Base-by-base conservation (phyloP, 2,113 vertebrate genomes). In the Prolemur simus region DNA sequence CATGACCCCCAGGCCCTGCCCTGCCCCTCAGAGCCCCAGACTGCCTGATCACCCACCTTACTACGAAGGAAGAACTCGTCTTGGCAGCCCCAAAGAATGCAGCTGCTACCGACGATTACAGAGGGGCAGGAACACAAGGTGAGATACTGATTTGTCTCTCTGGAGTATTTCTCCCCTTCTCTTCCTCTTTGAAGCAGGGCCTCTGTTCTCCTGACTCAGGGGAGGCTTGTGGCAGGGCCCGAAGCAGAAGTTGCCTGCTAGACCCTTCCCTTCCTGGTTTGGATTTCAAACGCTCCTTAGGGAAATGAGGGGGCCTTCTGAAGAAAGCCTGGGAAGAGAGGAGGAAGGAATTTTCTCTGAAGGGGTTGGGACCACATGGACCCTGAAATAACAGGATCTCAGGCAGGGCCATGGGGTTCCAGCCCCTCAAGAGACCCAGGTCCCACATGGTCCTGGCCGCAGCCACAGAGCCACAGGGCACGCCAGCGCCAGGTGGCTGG, bases 331-430 rank as follows among this genome's bases (percentile, higher is more conserved):
- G 12, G 21, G 76, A 71, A 89, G 32, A 86, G 18, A 54, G 45
- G n/a, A 49, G 4, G 27, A 63, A 87, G 52, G 77, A 63, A 47
- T 56, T 27, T 20, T 14, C 45, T 52, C 32, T 42, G 49, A 25
- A 11, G 10, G 42, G 2, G 4, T 29, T 3, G 52, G 34, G 45
- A 20, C 34, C 25, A 34, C 0, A 2, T 8, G 29, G 6, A 58
- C 39, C 56, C 54, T 58, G 37, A 82, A 69, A 42, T 18, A 17
- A 27, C 32, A 39, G 39, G 56, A 4, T 32, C 49, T 89, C 80
- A 34, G 54, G 49, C 47, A 69, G 83, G 49, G 32, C 4, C 68
- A 83, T 7, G 0, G 14, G 56, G 29, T 60, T 68, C 56, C 78
- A 80, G 68, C 42, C 21, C 37, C 85, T 68, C 78, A 71, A 58